Evolutionary conservation across 1,140 invertebrate genomes (phyloP), one percentile per base, ranked within the genome.

Genomic region (Ceratosolen fusciceps): DNA sequence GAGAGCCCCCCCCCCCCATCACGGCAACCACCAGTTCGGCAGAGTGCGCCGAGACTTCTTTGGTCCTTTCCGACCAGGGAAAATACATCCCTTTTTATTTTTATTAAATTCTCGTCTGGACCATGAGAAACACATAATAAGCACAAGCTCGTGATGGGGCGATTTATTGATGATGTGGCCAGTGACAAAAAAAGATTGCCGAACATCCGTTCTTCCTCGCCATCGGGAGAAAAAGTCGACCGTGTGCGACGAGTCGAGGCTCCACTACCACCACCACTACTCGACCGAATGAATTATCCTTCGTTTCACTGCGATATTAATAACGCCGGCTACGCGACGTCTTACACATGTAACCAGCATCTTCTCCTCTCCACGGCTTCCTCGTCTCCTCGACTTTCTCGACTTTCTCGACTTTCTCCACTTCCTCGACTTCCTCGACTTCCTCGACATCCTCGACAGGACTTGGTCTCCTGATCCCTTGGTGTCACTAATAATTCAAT

Each of bases 41-140:
- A n/a, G n/a, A n/a, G n/a, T n/a, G n/a, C n/a, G n/a, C n/a, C n/a
- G n/a, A n/a, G 39, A 58, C 71, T 37, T 37, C 71, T 24, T 34
- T 29, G 58, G 8, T 39, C 37, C 29, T 56, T 68, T 34, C 49
- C 29, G 7, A 4, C 34, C 67, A 31, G 70, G 49, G 67, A 79
- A 79, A 60, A 39, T 14, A 39, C 56, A 62, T 72, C 58, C 56
- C 70, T 56, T 60, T 34, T 54, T 24, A 24, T 26, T 54, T 80
- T 80, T 29, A 70, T 80, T 68, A 74, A 58, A 80, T 80, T 80
- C 72, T 80, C 78, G 52, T n/a, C 56, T 31, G 65, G 47, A 29
- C 21, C 47, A 31, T 2, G 26, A 43, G 54, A 79, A 52, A 74
- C 58, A 75, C 71, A 75, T 75, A 70, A 80, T 71, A 71, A 80